phyloP scores from a whole-genome alignment of 2,888 invertebrate species.

The Diadegma fenestrale region DNA sequence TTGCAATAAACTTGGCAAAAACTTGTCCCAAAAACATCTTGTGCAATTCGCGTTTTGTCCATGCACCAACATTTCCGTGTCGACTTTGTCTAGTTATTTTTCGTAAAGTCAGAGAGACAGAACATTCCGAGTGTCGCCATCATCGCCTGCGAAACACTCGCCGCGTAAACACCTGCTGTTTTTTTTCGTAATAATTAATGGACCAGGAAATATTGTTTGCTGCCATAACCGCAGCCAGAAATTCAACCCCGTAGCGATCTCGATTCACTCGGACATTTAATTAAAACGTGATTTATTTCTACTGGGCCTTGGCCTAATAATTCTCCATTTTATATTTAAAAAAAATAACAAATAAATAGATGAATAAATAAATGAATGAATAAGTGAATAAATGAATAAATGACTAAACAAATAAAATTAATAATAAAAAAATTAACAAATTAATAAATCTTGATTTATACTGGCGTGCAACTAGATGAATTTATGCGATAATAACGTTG shows the following conservation, averaged over 20 bases:
- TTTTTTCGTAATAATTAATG: conserved; percentile 53
- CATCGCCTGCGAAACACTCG: conserved; percentile 26
- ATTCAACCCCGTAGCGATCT: background rate
- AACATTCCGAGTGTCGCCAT: conserved; percentile 27
- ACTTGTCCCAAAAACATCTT: conserved; percentile 66
- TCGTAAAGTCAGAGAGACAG: conserved; percentile 21
- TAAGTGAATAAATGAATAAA: no score
- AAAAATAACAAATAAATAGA: no score
- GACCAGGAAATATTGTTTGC: conserved; percentile 52
- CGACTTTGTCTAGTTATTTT: conserved; percentile 19
- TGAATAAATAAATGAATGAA: no score
- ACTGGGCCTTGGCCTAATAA: no score
- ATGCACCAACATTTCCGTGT: conserved; percentile 3
- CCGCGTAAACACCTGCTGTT: conserved; percentile 56
- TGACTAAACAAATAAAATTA: no score
- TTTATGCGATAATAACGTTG: background rate
- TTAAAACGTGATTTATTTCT: conserved; percentile 17
- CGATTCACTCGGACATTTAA: conserved; percentile 1
- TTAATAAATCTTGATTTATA: no score
- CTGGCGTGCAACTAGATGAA: background rate
- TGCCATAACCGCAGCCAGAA: background rate
- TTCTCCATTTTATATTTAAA: no score
- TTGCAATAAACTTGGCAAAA: conserved; percentile 33
- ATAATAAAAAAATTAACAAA: no score
- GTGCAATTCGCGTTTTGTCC: conserved; percentile 56